Evolutionary conservation across 2,888 invertebrate genomes (phyloP).

Genomic region (Chirona hameri): DNA sequence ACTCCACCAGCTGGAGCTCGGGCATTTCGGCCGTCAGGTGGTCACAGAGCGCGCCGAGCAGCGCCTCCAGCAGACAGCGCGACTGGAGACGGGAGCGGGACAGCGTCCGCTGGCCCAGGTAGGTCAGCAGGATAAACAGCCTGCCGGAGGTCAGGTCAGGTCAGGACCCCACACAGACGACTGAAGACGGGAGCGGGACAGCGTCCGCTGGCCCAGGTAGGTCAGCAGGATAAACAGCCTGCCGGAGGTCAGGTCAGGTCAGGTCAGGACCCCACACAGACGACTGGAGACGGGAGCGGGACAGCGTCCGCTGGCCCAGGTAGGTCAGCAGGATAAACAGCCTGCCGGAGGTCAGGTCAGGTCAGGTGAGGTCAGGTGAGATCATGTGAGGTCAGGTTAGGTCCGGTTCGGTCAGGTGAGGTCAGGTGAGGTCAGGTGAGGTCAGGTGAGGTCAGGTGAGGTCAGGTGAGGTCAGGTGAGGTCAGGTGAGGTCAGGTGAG

Average conservation of each 20-base stretch:
- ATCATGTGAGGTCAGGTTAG: too few species aligned
- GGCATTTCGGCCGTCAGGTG: constrained; percentile 47
- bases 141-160: constrained; percentile 49
- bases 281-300: constrained; percentile 50
- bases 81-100: constrained; percentile 52
- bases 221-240: constrained; percentile 81
- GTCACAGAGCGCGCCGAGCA: constrained; percentile 43
- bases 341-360: constrained; percentile 51
- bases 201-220: constrained; percentile 78
- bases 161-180: not conserved
- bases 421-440: too few species aligned
- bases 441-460: too few species aligned
- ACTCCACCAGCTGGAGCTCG: constrained; percentile 66
- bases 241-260: constrained; percentile 40
- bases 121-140: constrained; percentile 79
- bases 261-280: not conserved
- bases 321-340: constrained; percentile 82
- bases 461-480: too few species aligned
- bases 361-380: too few species aligned
- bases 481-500: too few species aligned
- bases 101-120: constrained; percentile 77
- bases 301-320: constrained; percentile 75
- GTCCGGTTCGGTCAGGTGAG: too few species aligned
- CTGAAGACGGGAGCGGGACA: constrained; percentile 54
- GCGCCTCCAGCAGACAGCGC: constrained; percentile 45